Percentiles rank a stretch among this genome's conserved stretches.
Conservation (phyloP, 2,797 vertebrate genomes). For the Eulemur albifrons region DNA sequence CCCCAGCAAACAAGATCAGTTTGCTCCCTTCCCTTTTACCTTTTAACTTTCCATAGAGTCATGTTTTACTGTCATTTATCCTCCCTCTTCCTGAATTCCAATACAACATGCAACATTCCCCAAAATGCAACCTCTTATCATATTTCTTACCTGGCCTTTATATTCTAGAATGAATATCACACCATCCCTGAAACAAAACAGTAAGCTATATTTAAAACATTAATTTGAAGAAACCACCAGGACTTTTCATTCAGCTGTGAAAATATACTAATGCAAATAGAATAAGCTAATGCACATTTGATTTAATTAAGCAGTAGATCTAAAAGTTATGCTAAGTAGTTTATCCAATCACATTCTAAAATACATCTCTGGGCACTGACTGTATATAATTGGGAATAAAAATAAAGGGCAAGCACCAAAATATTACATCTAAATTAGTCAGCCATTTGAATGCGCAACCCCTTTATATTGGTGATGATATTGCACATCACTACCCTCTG, state of each 20-base stretch:
- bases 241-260: constrained; percentile 43
- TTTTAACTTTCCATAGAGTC: not conserved
- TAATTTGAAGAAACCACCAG: constrained; percentile 19
- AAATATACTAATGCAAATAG: not conserved
- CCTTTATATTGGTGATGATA: not conserved
- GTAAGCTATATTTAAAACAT: not conserved
- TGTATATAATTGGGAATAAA: constrained; percentile 30
- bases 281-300: constrained; percentile 33
- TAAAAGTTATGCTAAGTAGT: constrained; percentile 40
- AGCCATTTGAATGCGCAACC: not conserved
- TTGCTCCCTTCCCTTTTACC: not conserved
- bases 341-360: constrained; percentile 45
- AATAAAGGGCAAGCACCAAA: constrained; percentile 44
- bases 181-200: not conserved
- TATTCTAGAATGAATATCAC: not conserved
- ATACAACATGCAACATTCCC: not conserved
- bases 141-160: not conserved
- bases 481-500: constrained; percentile 17
- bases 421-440: constrained; percentile 52
- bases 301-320: constrained; percentile 47
- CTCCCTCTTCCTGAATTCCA: not conserved
- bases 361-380: not conserved
- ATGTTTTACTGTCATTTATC: not conserved
- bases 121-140: not conserved
- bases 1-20: not conserved